Conservation (phyloP, 2,888 invertebrate species). For the Drepana falcataria region DNA sequence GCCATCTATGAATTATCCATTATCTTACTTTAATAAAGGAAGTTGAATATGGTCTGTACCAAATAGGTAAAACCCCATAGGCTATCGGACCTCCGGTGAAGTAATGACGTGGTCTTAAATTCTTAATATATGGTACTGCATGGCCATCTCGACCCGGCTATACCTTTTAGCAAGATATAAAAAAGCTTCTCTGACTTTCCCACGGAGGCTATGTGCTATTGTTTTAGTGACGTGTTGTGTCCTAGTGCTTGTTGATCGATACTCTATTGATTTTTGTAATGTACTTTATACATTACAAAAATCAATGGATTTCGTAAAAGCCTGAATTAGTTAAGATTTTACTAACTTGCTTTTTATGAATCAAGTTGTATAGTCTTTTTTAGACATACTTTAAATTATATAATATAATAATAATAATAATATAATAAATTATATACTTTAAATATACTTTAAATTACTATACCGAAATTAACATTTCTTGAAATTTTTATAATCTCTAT, state of each 20-base stretch:
- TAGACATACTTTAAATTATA: too few species aligned
- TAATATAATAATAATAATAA: too few species aligned
- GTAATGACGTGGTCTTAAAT: slow-evolving; percentile 47
- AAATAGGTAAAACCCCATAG: slow-evolving; percentile 34
- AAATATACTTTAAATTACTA: too few species aligned
- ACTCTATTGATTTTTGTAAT: slow-evolving; percentile 8
- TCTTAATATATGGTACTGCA: slow-evolving; percentile 40
- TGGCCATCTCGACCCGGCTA: slow-evolving; percentile 12
- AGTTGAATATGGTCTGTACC: slow-evolving; percentile 10
- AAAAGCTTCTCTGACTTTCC: slow-evolving; percentile 63
- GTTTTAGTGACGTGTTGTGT: slow-evolving; percentile 44
- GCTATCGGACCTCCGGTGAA: slow-evolving; percentile 26
- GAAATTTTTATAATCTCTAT: too few species aligned
- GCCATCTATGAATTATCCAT: slow-evolving; percentile 2
- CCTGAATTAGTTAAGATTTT: too few species aligned
- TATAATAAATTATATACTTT: too few species aligned
- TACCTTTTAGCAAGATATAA: slow-evolving; percentile 53
- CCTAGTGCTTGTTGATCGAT: slow-evolving; percentile 41
- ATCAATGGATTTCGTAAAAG: too few species aligned
- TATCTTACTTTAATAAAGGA: slow-evolving; percentile 15
- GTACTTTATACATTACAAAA: slow-evolving; percentile 4
- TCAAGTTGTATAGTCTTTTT: too few species aligned
- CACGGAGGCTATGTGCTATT: slow-evolving; percentile 54
- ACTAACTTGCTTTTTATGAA: too few species aligned
- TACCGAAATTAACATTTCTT: too few species aligned